These are phyloP conservation scores for Gorsachius goisagi DNA, from an alignment of 2,113 vertebrate genomes.

Conservation along the genomic window DNA sequence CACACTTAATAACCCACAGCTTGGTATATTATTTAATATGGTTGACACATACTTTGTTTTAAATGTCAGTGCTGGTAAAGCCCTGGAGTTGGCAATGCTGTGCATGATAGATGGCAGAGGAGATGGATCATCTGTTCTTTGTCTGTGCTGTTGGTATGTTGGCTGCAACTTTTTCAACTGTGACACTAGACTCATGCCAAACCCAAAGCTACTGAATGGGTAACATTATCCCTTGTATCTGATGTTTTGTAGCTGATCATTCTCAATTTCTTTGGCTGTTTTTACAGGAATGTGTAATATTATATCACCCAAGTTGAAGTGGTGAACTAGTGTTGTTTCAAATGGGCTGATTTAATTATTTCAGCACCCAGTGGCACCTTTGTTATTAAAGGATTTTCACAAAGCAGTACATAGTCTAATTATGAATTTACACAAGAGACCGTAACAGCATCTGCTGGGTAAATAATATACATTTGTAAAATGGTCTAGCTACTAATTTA, in stretches of 20 bases:
- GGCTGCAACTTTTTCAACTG: conserved; percentile 69
- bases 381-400: conserved; percentile 58
- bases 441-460: conserved; percentile 49
- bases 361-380: conserved; percentile 61
- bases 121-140: conserved; percentile 81
- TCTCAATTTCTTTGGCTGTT: not conserved
- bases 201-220: conserved; percentile 67
- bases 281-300: conserved; percentile 37
- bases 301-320: not conserved
- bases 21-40: conserved; percentile 89
- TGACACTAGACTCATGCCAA: conserved; percentile 68
- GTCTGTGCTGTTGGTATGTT: conserved; percentile 77
- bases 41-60: conserved; percentile 86
- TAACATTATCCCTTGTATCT: conserved; percentile 61
- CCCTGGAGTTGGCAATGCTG: conserved; percentile 80
- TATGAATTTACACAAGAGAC: conserved; percentile 57
- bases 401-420: conserved; percentile 3
- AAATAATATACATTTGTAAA: conserved; percentile 77
- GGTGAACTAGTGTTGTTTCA: conserved; percentile 14
- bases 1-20: conserved; percentile 95
- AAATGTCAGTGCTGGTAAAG: conserved; percentile 80
- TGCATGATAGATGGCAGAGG: conserved; percentile 82
- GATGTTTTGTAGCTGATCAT: conserved; percentile 17
- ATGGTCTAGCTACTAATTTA: conserved; percentile 64
- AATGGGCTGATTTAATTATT: conserved; percentile 67